Conservation (phyloP, 2,888 invertebrate species). For the Drosophila crucigera region DNA sequence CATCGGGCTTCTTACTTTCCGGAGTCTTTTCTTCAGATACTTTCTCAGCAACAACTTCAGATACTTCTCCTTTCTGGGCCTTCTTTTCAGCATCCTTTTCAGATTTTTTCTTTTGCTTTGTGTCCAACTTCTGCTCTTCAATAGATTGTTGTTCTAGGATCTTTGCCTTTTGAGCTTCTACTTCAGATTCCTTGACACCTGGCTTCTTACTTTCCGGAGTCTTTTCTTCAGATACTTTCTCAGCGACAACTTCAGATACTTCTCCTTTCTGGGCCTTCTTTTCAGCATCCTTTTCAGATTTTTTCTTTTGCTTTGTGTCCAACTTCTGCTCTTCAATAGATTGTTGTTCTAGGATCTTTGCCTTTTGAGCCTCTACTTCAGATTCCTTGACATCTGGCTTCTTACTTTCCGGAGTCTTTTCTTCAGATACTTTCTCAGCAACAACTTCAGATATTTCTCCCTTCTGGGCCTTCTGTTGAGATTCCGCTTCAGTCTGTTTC, state of each 20-base stretch:
- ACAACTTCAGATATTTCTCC: neutral
- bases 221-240: neutral
- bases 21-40: no score
- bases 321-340: neutral
- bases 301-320: rapidly evolving
- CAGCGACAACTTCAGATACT: neutral
- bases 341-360: neutral
- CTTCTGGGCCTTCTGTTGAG: neutral
- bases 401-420: neutral
- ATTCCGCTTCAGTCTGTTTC: no score
- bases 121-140: neutral
- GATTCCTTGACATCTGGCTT: neutral
- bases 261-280: rapidly evolving
- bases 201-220: neutral
- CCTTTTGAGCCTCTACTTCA: neutral
- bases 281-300: rapidly evolving
- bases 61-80: no score
- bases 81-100: neutral
- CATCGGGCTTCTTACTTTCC: no score
- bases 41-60: no score
- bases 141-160: rapidly evolving
- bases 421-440: neutral
- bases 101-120: neutral
- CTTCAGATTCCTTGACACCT: neutral
- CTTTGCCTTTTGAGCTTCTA: neutral